These are phyloP conservation scores for Caenorhabditis imperialis DNA, from an alignment of 2,888 invertebrate genomes.

Conservation along the genomic window DNA sequence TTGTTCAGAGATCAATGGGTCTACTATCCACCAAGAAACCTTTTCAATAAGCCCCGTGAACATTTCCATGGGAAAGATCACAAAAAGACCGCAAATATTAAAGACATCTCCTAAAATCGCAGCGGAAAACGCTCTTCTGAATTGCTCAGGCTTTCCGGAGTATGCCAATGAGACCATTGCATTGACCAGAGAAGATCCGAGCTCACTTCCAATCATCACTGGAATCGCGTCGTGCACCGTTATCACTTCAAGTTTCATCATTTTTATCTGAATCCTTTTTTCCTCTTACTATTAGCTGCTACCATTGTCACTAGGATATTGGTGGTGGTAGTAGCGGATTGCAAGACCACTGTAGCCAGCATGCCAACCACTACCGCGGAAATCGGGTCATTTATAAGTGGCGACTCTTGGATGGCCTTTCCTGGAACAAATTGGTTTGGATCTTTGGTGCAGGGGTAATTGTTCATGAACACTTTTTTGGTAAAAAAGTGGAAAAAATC, in stretches of 20 bases:
- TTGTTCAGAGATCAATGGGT: constrained; percentile 64
- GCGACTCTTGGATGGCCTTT: constrained; percentile 69
- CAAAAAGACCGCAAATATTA: constrained; percentile 81
- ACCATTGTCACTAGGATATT: constrained; percentile 78
- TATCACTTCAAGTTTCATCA: constrained; percentile 73
- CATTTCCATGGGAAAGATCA: constrained; percentile 81
- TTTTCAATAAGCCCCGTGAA: constrained; percentile 70
- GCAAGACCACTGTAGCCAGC: constrained; percentile 71
- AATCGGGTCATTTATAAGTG: constrained; percentile 71
- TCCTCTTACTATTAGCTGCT: constrained; percentile 80
- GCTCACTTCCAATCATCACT: constrained; percentile 82
- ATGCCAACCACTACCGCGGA: constrained; percentile 75
- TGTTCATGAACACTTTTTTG: no score
- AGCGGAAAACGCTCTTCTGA: constrained; percentile 80
- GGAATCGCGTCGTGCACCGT: constrained; percentile 80
- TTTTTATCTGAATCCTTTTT: neutral
- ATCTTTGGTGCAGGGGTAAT: no score
- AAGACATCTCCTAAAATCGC: constrained; percentile 82
- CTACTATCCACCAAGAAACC: constrained; percentile 65
- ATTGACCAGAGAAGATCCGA: constrained; percentile 82
- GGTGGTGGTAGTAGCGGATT: constrained; percentile 69
- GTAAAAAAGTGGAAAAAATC: neutral
- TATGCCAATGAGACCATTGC: constrained; percentile 81
- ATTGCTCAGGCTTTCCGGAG: constrained; percentile 76
- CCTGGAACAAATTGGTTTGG: constrained; percentile 55